Evolutionary conservation across 2,797 vertebrate species (phyloP).

Genomic region (Enteromius mattozi): DNA sequence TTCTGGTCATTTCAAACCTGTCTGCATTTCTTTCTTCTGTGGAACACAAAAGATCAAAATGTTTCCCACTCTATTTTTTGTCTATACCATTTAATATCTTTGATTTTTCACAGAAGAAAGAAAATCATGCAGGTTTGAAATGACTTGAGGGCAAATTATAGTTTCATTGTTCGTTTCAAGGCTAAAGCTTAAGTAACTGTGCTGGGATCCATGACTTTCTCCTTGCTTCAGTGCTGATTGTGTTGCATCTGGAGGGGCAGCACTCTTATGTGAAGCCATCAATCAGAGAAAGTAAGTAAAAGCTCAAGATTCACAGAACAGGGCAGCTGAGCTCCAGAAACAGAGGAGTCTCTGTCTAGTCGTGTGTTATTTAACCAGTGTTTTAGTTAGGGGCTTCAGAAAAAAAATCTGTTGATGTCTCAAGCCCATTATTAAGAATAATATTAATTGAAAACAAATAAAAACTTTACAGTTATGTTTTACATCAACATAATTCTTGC

Average conservation of each 20-base stretch:
- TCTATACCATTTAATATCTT: neutral
- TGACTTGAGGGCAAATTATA: neutral
- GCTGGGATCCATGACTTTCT: conserved; percentile 1
- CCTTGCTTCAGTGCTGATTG: conserved; percentile 31
- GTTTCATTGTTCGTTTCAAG: neutral
- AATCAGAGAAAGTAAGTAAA: conserved; percentile 33
- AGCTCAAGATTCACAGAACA: conserved; percentile 38
- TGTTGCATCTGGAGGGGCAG: conserved; percentile 23
- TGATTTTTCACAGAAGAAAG: neutral
- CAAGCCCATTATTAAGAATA: conserved; percentile 1
- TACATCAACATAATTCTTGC: neutral
- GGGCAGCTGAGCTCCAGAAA: neutral
- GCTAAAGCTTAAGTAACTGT: neutral
- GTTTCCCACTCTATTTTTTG: neutral
- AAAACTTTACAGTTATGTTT: neutral
- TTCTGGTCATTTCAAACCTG: neutral
- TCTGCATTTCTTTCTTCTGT: neutral
- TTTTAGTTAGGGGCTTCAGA: conserved; percentile 30
- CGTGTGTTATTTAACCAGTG: conserved; percentile 34
- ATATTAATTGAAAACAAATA: neutral
- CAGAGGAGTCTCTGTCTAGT: neutral
- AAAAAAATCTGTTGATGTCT: neutral
- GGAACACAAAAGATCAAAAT: neutral
- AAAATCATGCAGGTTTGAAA: neutral
- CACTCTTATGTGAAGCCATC: conserved; percentile 12